Percentiles rank a stretch among this genome's conserved stretches.
Evolutionary conservation across 1,140 invertebrate genomes (phyloP).

Genomic region (Diploscapter pachys): DNA sequence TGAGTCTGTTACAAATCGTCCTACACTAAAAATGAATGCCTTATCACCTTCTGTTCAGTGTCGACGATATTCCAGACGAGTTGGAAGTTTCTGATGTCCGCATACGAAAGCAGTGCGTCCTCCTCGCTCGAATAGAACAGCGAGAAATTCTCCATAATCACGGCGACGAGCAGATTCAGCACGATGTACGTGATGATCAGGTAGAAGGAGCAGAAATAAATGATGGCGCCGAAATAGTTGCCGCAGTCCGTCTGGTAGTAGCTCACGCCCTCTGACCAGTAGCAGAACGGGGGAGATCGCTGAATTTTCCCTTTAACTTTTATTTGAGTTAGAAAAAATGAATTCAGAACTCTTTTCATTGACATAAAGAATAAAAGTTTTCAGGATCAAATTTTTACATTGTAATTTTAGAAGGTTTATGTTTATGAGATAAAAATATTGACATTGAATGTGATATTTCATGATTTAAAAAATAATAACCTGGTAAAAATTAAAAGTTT

Average conservation of each 20-base stretch:
- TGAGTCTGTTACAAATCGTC: slow-evolving; percentile 86
- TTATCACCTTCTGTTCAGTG: slow-evolving; percentile 78
- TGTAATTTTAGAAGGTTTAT: background rate
- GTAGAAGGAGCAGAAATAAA: slow-evolving; percentile 99
- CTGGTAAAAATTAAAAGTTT: too few species aligned
- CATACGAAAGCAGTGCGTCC: slow-evolving; percentile 86
- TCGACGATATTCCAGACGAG: slow-evolving; percentile 99
- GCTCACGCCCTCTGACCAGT: slow-evolving; percentile 76
- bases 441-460: too few species aligned
- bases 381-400: background rate
- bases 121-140: slow-evolving; percentile 99
- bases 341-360: background rate
- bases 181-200: slow-evolving; percentile 99
- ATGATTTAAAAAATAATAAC: too few species aligned
- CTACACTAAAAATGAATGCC: slow-evolving; percentile 80
- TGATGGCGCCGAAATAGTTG: slow-evolving; percentile 73
- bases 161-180: slow-evolving; percentile 95
- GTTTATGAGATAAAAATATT: too few species aligned
- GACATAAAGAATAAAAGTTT: background rate
- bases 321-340: background rate
- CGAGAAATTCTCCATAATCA: slow-evolving; percentile 99
- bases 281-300: slow-evolving; percentile 79
- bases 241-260: slow-evolving; percentile 99
- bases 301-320: background rate
- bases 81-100: slow-evolving; percentile 97